Evolutionary conservation across 2,113 vertebrate genomes (phyloP).

Genomic region (Perca schrenkii): DNA sequence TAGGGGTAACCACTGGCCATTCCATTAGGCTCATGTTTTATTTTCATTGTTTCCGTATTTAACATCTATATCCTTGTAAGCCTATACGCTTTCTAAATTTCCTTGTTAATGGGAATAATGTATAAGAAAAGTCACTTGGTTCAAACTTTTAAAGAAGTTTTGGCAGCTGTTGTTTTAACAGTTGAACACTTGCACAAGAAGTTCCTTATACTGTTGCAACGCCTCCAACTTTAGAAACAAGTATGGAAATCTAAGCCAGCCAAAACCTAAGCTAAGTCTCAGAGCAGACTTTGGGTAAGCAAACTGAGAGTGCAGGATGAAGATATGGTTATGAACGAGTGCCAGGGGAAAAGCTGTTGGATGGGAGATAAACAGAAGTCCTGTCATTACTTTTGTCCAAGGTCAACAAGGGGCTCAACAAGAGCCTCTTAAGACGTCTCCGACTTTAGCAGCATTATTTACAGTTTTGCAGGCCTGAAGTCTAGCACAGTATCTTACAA

Average conservation of each 20-base stretch:
- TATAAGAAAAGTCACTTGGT: conserved; percentile 20
- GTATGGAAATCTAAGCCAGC: conserved; percentile 47
- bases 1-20: neutral
- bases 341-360: conserved; percentile 72
- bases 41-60: neutral
- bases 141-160: conserved; percentile 33
- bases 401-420: conserved; percentile 71
- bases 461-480: conserved; percentile 21
- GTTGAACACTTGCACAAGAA: conserved; percentile 44
- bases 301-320: conserved; percentile 74
- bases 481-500: neutral
- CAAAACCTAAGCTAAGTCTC: conserved; percentile 51
- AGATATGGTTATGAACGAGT: conserved; percentile 70
- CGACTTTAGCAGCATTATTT: conserved; percentile 43
- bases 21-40: conserved; percentile 13
- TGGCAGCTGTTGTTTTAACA: conserved; percentile 55
- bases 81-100: neutral
- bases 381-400: conserved; percentile 62
- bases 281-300: conserved; percentile 68
- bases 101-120: conserved; percentile 1
- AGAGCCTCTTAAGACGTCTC: conserved; percentile 53
- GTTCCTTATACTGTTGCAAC: conserved; percentile 30
- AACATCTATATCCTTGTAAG: neutral
- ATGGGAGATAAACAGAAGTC: conserved; percentile 74
- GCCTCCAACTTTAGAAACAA: conserved; percentile 54